A percentile compares a stretch with the other conserved stretches of the same genome.
Conservation (phyloP, 1,140 invertebrate genomes). For the Aphidius gifuensis region DNA sequence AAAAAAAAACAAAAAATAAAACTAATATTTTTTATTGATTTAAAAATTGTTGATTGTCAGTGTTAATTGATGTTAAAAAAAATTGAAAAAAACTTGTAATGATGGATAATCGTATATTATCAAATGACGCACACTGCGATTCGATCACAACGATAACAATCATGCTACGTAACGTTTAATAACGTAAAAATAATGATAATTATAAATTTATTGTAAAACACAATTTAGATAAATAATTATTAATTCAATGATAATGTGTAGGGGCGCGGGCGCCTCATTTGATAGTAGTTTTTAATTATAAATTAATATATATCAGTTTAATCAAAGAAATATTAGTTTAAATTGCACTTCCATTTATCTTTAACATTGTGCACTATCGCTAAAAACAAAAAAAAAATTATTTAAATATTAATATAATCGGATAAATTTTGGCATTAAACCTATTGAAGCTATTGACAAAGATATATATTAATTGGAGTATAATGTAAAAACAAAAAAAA, state of each 20-base stretch:
- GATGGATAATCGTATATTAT: neutral
- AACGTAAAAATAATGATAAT: constrained; percentile 8
- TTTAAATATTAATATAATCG: neutral
- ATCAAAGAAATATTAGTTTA: neutral
- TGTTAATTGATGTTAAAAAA: neutral
- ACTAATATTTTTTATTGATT: too few species aligned
- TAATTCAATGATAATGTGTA: constrained; percentile 6
- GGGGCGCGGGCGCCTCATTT: constrained; percentile 16
- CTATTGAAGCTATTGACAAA: neutral
- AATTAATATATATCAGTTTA: constrained; percentile 3
- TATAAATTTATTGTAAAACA: constrained; percentile 1
- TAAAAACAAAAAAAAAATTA: neutral
- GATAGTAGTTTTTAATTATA: constrained; percentile 6
- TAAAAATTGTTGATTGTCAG: neutral
- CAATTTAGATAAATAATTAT: neutral
- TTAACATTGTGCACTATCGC: constrained; percentile 5
- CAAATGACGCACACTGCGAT: constrained; percentile 19
- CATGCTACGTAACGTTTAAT: constrained; percentile 20
- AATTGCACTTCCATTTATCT: constrained; percentile 11
- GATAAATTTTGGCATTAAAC: neutral
- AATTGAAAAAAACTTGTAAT: neutral
- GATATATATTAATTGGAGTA: too few species aligned
- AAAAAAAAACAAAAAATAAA: too few species aligned
- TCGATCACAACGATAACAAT: constrained; percentile 22
- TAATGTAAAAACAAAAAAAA: too few species aligned